Evolutionary conservation across 2,797 vertebrate species (phyloP).

Genomic region (Poliocrania exsul): DNA sequence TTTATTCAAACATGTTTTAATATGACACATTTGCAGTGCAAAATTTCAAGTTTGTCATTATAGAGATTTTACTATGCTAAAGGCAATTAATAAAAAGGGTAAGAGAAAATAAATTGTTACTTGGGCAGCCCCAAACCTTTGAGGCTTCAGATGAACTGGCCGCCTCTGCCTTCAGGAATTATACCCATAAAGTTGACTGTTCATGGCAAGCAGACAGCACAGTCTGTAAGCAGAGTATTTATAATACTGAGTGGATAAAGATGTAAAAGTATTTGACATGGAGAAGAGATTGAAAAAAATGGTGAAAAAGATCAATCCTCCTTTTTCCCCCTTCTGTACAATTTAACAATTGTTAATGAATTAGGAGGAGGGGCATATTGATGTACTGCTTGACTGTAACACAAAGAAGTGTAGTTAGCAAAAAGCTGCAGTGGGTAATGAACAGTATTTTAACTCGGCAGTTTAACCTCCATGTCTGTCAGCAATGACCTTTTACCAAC

Average conservation of each 20-base stretch:
- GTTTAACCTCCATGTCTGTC: conserved; percentile 99
- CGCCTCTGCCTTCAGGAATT: conserved; percentile 32
- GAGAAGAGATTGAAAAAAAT: background rate
- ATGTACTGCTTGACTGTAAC: conserved; percentile 92
- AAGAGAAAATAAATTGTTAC: background rate
- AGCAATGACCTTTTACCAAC: conserved; percentile 99
- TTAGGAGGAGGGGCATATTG: conserved; percentile 91
- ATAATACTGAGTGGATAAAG: conserved; percentile 57
- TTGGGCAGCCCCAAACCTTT: conserved; percentile 13
- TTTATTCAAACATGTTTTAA: background rate
- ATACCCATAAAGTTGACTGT: conserved; percentile 42
- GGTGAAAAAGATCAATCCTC: conserved; percentile 70
- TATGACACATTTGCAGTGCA: background rate
- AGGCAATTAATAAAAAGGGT: conserved; percentile 4
- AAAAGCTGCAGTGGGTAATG: conserved; percentile 95
- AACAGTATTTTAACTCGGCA: conserved; percentile 99
- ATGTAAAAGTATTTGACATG: conserved; percentile 67
- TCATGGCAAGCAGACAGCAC: conserved; percentile 34
- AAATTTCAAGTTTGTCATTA: background rate
- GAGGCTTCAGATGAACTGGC: conserved; percentile 35
- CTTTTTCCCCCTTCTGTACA: conserved; percentile 73
- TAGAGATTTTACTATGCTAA: background rate
- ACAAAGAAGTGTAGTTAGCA: conserved; percentile 97
- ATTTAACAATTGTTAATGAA: conserved; percentile 95
- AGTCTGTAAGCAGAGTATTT: conserved; percentile 28